These are phyloP conservation scores for Brotula barbata DNA, from an alignment of 2,797 vertebrate species.

Conservation along the genomic window DNA sequence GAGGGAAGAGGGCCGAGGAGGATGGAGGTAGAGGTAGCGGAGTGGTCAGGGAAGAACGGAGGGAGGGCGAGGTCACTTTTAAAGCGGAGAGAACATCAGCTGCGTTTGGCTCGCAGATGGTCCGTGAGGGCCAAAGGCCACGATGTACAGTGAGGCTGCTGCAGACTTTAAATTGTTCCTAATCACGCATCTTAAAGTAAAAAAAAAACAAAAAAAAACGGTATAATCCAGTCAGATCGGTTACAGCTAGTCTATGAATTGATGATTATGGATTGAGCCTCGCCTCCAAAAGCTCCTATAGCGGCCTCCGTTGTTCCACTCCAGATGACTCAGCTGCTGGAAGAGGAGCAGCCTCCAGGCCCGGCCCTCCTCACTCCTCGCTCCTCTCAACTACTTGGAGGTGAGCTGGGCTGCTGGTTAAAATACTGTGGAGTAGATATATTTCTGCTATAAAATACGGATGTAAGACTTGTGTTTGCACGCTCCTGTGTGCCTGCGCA, in stretches of 20 bases:
- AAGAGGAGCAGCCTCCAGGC: slow-evolving; percentile 51
- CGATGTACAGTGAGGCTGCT: slow-evolving; percentile 16
- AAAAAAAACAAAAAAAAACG: not conserved
- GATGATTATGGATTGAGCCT: no score
- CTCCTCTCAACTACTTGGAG: slow-evolving; percentile 51
- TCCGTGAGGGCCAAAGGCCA: slow-evolving; percentile 25
- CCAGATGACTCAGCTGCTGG: slow-evolving; percentile 40
- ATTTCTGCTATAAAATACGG: slow-evolving; percentile 79
- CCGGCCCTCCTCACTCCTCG: slow-evolving; percentile 28
- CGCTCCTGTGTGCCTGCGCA: slow-evolving; percentile 29
- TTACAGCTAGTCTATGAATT: slow-evolving; percentile 13
- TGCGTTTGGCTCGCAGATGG: slow-evolving; percentile 48
- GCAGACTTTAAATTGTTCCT: slow-evolving; percentile 4
- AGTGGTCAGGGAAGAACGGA: no score
- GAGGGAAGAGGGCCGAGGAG: slow-evolving; percentile 22
- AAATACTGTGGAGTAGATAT: slow-evolving; percentile 65
- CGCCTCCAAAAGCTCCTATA: not conserved
- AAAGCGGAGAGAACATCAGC: slow-evolving; percentile 15
- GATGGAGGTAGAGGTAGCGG: slow-evolving; percentile 17
- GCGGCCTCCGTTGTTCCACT: slow-evolving; percentile 9
- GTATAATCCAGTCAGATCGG: slow-evolving; percentile 4
- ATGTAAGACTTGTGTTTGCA: slow-evolving; percentile 59
- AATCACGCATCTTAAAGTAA: not conserved
- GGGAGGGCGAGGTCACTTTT: no score
- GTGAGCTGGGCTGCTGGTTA: slow-evolving; percentile 65